A percentile compares a stretch with the other conserved stretches of the same genome.
These are phyloP conservation scores for Drosophila dunni DNA, from an alignment of 1,140 invertebrate genomes.

Conservation along the genomic window DNA sequence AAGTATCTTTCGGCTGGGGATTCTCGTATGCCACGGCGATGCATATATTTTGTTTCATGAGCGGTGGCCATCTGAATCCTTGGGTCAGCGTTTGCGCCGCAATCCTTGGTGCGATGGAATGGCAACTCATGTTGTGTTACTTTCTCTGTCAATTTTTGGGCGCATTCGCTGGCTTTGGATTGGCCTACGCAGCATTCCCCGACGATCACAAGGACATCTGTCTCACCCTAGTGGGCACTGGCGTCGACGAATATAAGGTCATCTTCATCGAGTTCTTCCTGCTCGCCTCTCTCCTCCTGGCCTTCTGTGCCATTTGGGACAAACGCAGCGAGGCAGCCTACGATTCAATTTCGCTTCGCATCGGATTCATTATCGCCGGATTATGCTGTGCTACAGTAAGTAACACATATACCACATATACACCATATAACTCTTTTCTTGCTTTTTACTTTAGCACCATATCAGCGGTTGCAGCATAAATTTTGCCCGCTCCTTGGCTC, in stretches of 20 bases:
- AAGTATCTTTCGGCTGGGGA: slow-evolving; percentile 18
- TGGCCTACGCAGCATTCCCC: not conserved
- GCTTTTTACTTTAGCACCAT: not conserved
- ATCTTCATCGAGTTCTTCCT: slow-evolving; percentile 14
- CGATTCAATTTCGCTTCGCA: slow-evolving; percentile 18
- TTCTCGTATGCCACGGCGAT: slow-evolving; percentile 14
- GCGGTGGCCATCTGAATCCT: slow-evolving; percentile 40
- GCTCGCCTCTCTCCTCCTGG: not conserved
- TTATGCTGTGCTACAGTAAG: slow-evolving; percentile 12
- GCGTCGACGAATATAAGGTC: not conserved
- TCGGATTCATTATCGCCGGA: slow-evolving; percentile 25
- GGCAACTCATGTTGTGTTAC: slow-evolving; percentile 26
- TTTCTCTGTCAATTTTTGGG: slow-evolving; percentile 24
- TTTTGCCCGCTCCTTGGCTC: slow-evolving; percentile 20
- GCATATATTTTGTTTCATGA: slow-evolving; percentile 25
- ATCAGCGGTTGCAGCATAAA: slow-evolving; percentile 17
- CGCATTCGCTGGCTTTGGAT: not conserved
- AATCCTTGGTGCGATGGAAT: slow-evolving; percentile 22
- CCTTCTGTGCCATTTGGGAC: slow-evolving; percentile 41
- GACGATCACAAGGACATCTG: not conserved
- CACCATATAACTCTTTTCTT: not conserved
- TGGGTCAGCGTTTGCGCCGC: slow-evolving; percentile 22
- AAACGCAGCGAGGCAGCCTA: not conserved
- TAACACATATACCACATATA: not conserved
- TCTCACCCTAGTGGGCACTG: not conserved